These are phyloP conservation scores for Machaerirhynchus nigripectus DNA, from an alignment of 2,113 vertebrate genomes.

Conservation along the genomic window DNA sequence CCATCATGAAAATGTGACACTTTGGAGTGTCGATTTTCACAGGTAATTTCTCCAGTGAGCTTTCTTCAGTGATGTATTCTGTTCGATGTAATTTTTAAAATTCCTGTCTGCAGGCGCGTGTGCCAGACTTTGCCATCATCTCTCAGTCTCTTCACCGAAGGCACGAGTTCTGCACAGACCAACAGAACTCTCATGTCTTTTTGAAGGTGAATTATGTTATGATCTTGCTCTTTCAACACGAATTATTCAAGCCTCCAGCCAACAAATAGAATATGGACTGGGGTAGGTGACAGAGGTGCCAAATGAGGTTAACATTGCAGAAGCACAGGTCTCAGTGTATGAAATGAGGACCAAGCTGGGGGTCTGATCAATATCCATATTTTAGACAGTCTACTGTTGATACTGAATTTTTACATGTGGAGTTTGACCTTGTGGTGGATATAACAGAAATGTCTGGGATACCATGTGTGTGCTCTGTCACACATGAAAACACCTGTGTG, in stretches of 20 bases:
- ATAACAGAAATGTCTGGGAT: not conserved
- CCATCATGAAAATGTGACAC: not conserved
- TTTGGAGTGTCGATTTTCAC: not conserved
- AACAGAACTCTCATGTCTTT: not conserved
- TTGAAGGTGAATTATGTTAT: not conserved
- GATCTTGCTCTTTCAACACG: not conserved
- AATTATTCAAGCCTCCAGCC: not conserved
- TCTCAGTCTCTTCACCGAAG: not conserved
- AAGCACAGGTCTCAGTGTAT: not conserved
- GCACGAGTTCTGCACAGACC: not conserved
- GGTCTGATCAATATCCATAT: not conserved
- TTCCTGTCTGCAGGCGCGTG: rapidly evolving
- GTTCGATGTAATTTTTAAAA: not conserved
- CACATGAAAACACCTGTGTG: not conserved
- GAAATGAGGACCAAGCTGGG: not conserved
- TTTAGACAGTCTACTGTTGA: not conserved
- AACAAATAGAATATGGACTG: not conserved
- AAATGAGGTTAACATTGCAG: not conserved
- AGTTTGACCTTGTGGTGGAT: not conserved
- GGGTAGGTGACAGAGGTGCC: not conserved
- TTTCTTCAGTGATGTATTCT: not conserved
- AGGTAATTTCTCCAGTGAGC: not conserved
- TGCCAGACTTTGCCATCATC: not conserved
- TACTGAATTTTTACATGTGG: not conserved
- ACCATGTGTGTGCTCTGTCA: not conserved